Evolutionary conservation across 2,888 invertebrate species (phyloP).

Genomic region (Erebia ligea): DNA sequence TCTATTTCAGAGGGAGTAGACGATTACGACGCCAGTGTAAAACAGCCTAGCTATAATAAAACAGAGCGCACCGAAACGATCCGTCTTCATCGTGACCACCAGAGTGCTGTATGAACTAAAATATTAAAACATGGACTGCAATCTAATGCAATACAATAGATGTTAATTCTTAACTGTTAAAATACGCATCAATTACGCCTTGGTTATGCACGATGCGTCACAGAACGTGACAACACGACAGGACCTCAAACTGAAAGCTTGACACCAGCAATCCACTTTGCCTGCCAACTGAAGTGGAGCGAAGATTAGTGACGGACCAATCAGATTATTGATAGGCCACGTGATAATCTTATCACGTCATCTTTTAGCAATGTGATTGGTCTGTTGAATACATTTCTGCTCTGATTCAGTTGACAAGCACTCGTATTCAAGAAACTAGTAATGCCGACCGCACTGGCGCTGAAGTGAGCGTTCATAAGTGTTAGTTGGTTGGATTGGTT

Average conservation of each 20-base stretch:
- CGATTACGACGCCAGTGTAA: slow-evolving; percentile 63
- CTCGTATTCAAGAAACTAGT: no score
- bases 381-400: neutral
- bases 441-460: no score
- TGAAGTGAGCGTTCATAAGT: no score
- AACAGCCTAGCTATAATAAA: slow-evolving; percentile 67
- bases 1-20: slow-evolving; percentile 62
- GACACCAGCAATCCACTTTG: neutral
- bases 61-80: slow-evolving; percentile 61
- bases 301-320: neutral
- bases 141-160: slow-evolving; percentile 64
- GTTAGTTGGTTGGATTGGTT: no score
- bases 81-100: slow-evolving; percentile 55
- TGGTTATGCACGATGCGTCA: neutral
- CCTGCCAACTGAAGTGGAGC: neutral
- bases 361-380: neutral
- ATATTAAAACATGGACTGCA: slow-evolving; percentile 59
- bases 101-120: slow-evolving; percentile 58
- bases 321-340: neutral
- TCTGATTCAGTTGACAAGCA: neutral
- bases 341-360: neutral
- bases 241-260: neutral
- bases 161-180: slow-evolving; percentile 67
- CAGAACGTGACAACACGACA: neutral
- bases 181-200: slow-evolving; percentile 54